A percentile compares a stretch with the other conserved stretches of the same genome.
These are phyloP conservation scores for Caenorhabditis sp. DNA, from an alignment of 2,888 invertebrate species.

Conservation along the genomic window DNA sequence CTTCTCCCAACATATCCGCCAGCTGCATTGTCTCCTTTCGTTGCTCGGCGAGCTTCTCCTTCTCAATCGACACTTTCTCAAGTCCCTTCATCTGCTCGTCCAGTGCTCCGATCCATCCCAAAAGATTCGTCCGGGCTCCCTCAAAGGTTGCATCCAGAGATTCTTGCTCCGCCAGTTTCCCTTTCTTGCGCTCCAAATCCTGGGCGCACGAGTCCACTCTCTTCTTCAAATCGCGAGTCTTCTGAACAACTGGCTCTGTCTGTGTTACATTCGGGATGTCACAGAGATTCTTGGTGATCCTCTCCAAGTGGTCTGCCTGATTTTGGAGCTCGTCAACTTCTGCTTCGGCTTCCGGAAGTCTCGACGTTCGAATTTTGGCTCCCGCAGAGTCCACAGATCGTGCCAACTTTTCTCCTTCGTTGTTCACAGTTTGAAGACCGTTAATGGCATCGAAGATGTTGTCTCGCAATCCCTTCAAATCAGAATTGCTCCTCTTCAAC, in stretches of 20 bases:
- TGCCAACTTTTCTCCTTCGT: slow-evolving; percentile 62
- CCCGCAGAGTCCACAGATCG: slow-evolving; percentile 53
- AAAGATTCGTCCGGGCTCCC: slow-evolving; percentile 41
- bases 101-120: slow-evolving; percentile 53
- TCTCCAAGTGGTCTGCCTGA: slow-evolving; percentile 66
- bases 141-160: slow-evolving; percentile 63
- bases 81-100: slow-evolving; percentile 65
- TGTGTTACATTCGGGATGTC: slow-evolving; percentile 69
- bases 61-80: slow-evolving; percentile 64
- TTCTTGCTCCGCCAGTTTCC: slow-evolving; percentile 53
- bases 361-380: slow-evolving; percentile 49
- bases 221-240: slow-evolving; percentile 41
- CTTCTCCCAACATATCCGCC: slow-evolving; percentile 51
- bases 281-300: slow-evolving; percentile 51
- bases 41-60: slow-evolving; percentile 62
- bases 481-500: slow-evolving; percentile 58
- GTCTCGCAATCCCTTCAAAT: slow-evolving; percentile 68
- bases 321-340: slow-evolving; percentile 48
- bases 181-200: slow-evolving; percentile 63
- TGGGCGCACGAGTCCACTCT: slow-evolving; percentile 54
- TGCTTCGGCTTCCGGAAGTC: slow-evolving; percentile 53
- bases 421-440: slow-evolving; percentile 65
- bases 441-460: slow-evolving; percentile 72
- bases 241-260: slow-evolving; percentile 52
- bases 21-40: slow-evolving; percentile 52